phyloP scores from a whole-genome alignment of 1,140 invertebrate species.

The Bactericera cockerelli region DNA sequence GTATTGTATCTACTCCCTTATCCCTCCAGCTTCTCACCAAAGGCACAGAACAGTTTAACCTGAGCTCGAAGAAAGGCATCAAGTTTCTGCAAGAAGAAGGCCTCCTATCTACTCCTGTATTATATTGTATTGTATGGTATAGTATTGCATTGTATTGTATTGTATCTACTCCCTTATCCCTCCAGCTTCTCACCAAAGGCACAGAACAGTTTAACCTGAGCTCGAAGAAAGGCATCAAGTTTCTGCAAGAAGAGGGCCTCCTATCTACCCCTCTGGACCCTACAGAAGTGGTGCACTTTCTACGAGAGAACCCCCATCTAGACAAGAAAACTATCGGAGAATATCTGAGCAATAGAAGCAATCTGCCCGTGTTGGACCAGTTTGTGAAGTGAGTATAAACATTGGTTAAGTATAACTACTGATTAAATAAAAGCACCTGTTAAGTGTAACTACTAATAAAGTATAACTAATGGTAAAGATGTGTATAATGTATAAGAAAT shows the following conservation, averaged over 20 bases:
- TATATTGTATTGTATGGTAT: no score
- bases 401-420: no score
- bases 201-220: conserved; percentile 90
- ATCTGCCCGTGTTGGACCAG: conserved; percentile 41
- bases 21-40: conserved; percentile 57
- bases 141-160: no score
- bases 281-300: conserved; percentile 68
- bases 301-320: conserved; percentile 82
- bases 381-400: conserved; percentile 40
- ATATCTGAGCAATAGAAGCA: conserved; percentile 66
- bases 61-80: conserved; percentile 82
- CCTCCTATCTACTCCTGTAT: no score
- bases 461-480: not conserved
- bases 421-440: no score
- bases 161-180: no score
- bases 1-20: no score
- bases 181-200: conserved; percentile 64
- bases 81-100: no score
- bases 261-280: conserved; percentile 62
- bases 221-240: conserved; percentile 82
- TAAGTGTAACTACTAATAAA: conserved; percentile 26
- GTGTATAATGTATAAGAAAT: conserved; percentile 92
- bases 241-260: conserved; percentile 71
- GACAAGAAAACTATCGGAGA: conserved; percentile 98
- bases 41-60: conserved; percentile 89